Conservation (phyloP, 2,888 invertebrate genomes). For the Eumerus sabulonum region DNA sequence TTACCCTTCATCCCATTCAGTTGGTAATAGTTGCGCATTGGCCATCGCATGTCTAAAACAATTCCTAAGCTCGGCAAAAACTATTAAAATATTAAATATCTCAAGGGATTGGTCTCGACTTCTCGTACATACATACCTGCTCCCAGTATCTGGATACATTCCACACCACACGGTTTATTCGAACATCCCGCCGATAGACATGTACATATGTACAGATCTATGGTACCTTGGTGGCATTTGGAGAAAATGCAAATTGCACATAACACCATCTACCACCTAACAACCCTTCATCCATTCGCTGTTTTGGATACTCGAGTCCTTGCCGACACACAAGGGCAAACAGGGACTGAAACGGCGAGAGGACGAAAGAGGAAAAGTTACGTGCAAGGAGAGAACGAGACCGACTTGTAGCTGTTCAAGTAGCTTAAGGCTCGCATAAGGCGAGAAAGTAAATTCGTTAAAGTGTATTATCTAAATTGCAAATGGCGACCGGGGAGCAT, state of each 20-base stretch:
- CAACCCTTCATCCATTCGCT: constrained; percentile 25
- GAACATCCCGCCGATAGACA: constrained; percentile 29
- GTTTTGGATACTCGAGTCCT: constrained; percentile 8
- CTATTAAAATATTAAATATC: constrained; percentile 53
- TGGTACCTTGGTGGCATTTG: not conserved
- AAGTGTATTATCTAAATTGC: constrained; percentile 64
- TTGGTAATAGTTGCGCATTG: not conserved
- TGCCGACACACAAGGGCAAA: constrained; percentile 2
- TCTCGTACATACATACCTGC: too few relatives aligned
- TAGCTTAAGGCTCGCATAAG: constrained; percentile 7
- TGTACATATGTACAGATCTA: not conserved
- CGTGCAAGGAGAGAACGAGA: too few relatives aligned
- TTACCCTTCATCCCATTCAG: not conserved
- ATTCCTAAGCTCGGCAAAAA: constrained; percentile 33
- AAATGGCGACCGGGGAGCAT: constrained; percentile 59
- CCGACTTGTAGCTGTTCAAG: too few relatives aligned
- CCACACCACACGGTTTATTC: constrained; percentile 47
- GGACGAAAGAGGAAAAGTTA: too few relatives aligned
- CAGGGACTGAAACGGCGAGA: constrained; percentile 11
- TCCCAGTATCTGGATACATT: constrained; percentile 18
- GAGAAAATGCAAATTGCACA: constrained; percentile 54
- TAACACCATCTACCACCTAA: constrained; percentile 34
- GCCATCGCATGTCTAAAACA: constrained; percentile 1
- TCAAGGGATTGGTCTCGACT: constrained; percentile 1
- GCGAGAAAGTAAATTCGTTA: constrained; percentile 62